Percentiles rank a stretch among this genome's conserved stretches.
These are phyloP conservation scores for Amblyjoppa fuscipennis DNA, from an alignment of 2,888 invertebrate genomes.

Conservation along the genomic window DNA sequence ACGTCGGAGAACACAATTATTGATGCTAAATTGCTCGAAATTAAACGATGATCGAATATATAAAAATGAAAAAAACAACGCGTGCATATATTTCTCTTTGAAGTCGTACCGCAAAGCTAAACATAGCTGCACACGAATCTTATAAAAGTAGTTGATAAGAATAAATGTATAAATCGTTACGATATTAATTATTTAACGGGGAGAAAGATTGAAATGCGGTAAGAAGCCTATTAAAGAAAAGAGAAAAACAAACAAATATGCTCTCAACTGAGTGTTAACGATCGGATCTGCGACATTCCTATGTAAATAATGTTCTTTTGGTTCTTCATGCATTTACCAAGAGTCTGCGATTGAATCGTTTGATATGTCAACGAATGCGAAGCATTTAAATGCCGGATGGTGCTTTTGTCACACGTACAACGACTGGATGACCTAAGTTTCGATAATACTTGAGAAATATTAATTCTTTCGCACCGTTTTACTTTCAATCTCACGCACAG, in stretches of 20 bases:
- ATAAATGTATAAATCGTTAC: slow-evolving; percentile 63
- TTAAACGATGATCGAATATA: slow-evolving; percentile 21
- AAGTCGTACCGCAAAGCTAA: slow-evolving; percentile 40
- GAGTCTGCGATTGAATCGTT: slow-evolving; percentile 43
- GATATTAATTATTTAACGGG: slow-evolving; percentile 54
- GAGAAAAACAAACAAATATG: background rate
- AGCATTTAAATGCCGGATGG: slow-evolving; percentile 39
- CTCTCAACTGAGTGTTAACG: slow-evolving; percentile 26
- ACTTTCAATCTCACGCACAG: slow-evolving; percentile 21
- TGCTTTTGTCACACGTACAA: slow-evolving; percentile 60
- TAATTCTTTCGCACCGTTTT: slow-evolving; percentile 35
- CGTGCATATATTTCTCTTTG: slow-evolving; percentile 35
- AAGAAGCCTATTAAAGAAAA: slow-evolving; percentile 29
- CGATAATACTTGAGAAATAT: slow-evolving; percentile 40
- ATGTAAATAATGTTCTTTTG: slow-evolving; percentile 66
- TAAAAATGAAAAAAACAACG: background rate
- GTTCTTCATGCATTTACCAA: slow-evolving; percentile 43
- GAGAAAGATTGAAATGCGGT: slow-evolving; percentile 26
- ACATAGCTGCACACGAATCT: slow-evolving; percentile 39
- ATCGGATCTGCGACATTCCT: slow-evolving; percentile 61
- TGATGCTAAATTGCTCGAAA: slow-evolving; percentile 16
- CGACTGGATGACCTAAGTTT: slow-evolving; percentile 61
- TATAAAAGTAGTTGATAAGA: slow-evolving; percentile 52
- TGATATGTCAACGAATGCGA: slow-evolving; percentile 32
- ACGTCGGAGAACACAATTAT: slow-evolving; percentile 33